Conservation (phyloP, 1,140 invertebrate species). For the Leucophenga varia region DNA sequence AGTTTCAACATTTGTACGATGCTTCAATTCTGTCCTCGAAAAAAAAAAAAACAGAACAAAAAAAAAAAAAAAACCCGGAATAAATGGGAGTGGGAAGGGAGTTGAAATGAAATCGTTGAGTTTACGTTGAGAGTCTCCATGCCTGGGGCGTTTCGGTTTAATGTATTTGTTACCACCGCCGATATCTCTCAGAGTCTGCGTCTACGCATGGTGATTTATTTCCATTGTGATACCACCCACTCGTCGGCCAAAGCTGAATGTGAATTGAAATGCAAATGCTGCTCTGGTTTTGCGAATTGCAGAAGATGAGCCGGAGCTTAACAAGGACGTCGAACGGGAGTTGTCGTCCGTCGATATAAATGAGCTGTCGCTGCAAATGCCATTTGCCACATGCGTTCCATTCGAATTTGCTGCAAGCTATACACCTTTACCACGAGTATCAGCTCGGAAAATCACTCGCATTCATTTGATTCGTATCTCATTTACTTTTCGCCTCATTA, state of each 20-base stretch:
- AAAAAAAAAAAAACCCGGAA: conserved; percentile 33
- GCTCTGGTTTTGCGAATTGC: too few species aligned
- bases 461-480: conserved; percentile 29
- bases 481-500: conserved; percentile 37
- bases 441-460: conserved; percentile 21
- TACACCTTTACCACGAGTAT: too few species aligned
- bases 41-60: conserved; percentile 1
- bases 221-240: conserved; percentile 47
- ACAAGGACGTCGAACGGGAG: conserved; percentile 17
- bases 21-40: conserved; percentile 30
- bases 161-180: conserved; percentile 33
- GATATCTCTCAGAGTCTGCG: conserved; percentile 9
- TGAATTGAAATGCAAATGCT: conserved; percentile 54
- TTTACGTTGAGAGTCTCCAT: too few species aligned
- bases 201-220: conserved; percentile 46
- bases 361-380: conserved; percentile 3
- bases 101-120: not conserved
- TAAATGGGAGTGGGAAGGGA: conserved; percentile 9
- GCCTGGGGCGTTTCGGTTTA: conserved; percentile 35
- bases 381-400: conserved; percentile 31
- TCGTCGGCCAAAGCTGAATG: conserved; percentile 21
- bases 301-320: too few species aligned
- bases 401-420: too few species aligned
- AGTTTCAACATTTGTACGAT: conserved; percentile 28
- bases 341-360: conserved; percentile 10